Percentiles rank a stretch among this genome's conserved stretches.
Evolutionary conservation across 2,797 vertebrate species (phyloP).

Genomic region (Acipenser oxyrinchus): DNA sequence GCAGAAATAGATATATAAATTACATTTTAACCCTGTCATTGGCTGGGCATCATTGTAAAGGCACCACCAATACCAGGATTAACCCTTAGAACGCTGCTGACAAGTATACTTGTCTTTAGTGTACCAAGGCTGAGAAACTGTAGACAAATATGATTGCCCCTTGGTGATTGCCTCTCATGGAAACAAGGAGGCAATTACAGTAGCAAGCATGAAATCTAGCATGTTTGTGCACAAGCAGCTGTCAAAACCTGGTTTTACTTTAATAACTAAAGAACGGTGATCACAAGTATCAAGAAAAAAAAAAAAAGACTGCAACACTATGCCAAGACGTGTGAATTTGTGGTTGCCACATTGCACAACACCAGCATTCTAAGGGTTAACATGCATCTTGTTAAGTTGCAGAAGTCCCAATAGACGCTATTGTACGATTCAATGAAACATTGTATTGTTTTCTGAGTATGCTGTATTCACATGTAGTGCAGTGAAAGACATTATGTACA

Average conservation of each 20-base stretch:
- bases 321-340: slow-evolving; percentile 9
- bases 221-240: no score
- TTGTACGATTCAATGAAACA: no score
- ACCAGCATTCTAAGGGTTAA: slow-evolving; percentile 61
- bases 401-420: no score
- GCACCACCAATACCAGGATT: slow-evolving; percentile 6
- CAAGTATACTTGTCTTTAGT: slow-evolving; percentile 39
- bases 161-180: slow-evolving; percentile 22
- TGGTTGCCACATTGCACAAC: slow-evolving; percentile 25
- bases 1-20: slow-evolving; percentile 31
- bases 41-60: not conserved
- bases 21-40: slow-evolving; percentile 2
- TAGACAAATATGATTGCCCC: slow-evolving; percentile 42
- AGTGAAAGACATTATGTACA: not conserved
- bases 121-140: slow-evolving; percentile 23
- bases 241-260: not conserved
- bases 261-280: slow-evolving; percentile 18
- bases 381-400: no score
- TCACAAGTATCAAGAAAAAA: slow-evolving; percentile 17
- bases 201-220: slow-evolving; percentile 16
- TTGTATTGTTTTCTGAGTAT: no score
- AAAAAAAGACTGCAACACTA: slow-evolving; percentile 8
- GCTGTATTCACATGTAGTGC: no score
- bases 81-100: slow-evolving; percentile 52
- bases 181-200: slow-evolving; percentile 18